Conservation (phyloP, 2,797 vertebrate species). For the Petrocephalus sullivani region DNA sequence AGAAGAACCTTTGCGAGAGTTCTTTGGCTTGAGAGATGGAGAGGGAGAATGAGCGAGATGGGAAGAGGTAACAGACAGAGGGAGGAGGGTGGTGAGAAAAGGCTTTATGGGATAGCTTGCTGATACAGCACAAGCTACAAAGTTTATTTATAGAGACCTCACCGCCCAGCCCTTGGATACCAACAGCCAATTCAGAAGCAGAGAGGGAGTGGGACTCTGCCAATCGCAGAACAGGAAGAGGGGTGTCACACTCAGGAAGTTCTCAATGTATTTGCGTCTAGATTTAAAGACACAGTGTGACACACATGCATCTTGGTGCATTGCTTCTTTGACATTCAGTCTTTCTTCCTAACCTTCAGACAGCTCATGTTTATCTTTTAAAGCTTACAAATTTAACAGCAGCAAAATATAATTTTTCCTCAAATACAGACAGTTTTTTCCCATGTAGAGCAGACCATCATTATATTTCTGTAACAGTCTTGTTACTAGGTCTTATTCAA, state of each 20-base stretch:
- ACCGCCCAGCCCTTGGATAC: conserved; percentile 80
- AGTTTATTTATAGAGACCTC: conserved; percentile 79
- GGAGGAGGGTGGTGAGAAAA: conserved; percentile 35
- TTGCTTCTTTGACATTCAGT: conserved; percentile 23
- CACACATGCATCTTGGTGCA: conserved; percentile 58
- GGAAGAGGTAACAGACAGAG: conserved; percentile 40
- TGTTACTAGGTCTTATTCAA: neutral
- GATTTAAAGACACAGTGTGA: conserved; percentile 65
- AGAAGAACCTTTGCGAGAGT: conserved; percentile 21
- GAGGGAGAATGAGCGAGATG: conserved; percentile 20
- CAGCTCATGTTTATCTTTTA: neutral
- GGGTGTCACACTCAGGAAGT: conserved; percentile 70
- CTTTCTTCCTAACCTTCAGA: neutral
- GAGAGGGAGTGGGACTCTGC: conserved; percentile 55
- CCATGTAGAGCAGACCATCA: neutral
- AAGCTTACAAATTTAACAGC: neutral
- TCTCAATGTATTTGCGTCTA: conserved; percentile 58
- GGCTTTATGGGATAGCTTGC: conserved; percentile 67
- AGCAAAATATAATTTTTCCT: neutral
- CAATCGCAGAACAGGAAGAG: conserved; percentile 59
- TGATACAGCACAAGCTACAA: conserved; percentile 72
- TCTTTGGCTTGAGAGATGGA: conserved; percentile 31
- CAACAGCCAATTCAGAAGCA: conserved; percentile 65
- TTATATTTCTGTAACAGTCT: neutral
- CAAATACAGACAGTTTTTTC: neutral